Percentiles rank a stretch among this genome's conserved stretches.
phyloP scores from a whole-genome alignment of 1,140 invertebrate genomes.

The Planococcus citri region DNA sequence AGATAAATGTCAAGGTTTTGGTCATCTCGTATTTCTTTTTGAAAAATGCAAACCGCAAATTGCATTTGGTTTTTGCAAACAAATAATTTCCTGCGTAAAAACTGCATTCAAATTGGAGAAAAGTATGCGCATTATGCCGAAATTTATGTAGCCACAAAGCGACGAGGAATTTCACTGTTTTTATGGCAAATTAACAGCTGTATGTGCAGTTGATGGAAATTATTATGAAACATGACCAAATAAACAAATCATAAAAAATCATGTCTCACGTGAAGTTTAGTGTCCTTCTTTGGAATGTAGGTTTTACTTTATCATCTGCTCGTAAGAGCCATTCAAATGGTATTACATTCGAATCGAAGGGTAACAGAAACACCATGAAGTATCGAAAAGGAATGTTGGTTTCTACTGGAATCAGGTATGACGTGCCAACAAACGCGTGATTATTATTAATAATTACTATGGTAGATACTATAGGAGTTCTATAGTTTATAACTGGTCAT shows the following conservation, averaged over 20 bases:
- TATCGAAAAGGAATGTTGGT: slow-evolving; percentile 1
- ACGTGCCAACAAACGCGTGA: slow-evolving; percentile 3
- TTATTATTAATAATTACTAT: slow-evolving; percentile 13
- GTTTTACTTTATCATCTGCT: neutral
- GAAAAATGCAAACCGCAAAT: no score
- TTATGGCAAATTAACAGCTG: no score
- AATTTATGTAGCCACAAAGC: no score
- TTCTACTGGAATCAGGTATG: slow-evolving; percentile 10
- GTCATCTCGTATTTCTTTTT: no score
- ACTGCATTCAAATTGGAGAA: no score
- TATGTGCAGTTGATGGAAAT: no score
- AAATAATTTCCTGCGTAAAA: no score
- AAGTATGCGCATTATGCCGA: no score
- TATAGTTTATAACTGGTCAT: slow-evolving; percentile 16
- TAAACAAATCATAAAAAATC: neutral
- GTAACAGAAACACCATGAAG: neutral
- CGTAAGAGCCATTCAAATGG: neutral
- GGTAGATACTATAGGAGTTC: neutral
- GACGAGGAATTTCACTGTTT: no score
- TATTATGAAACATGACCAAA: neutral
- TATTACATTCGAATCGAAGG: neutral
- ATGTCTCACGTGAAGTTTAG: neutral
- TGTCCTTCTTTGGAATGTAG: neutral
- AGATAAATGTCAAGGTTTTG: no score
- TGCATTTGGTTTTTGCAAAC: no score